Evolutionary conservation across 2,797 vertebrate species (phyloP), one percentile per base, ranked within the genome.

Genomic region (Phalanger gymnotis): DNA sequence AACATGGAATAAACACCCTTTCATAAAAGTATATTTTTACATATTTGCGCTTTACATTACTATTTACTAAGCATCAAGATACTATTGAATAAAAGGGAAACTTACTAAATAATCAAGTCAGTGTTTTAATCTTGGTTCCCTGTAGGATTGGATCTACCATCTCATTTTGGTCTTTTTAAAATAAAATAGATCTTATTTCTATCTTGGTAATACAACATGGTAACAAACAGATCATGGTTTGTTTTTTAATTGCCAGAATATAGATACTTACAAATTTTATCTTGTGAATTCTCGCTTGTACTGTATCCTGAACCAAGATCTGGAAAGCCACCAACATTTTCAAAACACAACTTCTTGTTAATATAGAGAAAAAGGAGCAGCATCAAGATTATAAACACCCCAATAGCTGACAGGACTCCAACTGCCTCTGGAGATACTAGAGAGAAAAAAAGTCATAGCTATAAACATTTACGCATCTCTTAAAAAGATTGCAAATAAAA

Each of bases 381-480:
- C 99, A 99, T 99, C 96, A 99, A 99, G 98, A 99, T 98, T 98
- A 99, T 99, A 98, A 99, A 99, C 97, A 99, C 99, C 2, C 99
- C 99, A 0, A 99, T 99, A 94, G 99, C 99, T 61, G 99, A 99
- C 96, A 99, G 98, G 98, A 99, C 99, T 96, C 99, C 99, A 98
- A 99, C 99, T 97, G 99, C 99, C 98, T 99, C 99, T 95, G 99
- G 99, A 98, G 99, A 99, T 94, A 99, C 99, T 99, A 98, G 95
- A 98, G 98, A 92, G 96, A 97, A 98, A 90, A 98, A 98, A 97
- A 34, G 97, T 94, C 96, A 51, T 95, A 66, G 92, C 90, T 91
- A 95, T 61, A 4, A 96, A 97, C 95, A 66, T 55, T 73, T 95
- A 94, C 54, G 94, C 61, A 61, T 92, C 93, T 96, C 53, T 61